Evolutionary conservation across 2,113 vertebrate genomes (phyloP), one percentile per base, ranked within the genome.

Genomic region (Corythaixoides concolor): DNA sequence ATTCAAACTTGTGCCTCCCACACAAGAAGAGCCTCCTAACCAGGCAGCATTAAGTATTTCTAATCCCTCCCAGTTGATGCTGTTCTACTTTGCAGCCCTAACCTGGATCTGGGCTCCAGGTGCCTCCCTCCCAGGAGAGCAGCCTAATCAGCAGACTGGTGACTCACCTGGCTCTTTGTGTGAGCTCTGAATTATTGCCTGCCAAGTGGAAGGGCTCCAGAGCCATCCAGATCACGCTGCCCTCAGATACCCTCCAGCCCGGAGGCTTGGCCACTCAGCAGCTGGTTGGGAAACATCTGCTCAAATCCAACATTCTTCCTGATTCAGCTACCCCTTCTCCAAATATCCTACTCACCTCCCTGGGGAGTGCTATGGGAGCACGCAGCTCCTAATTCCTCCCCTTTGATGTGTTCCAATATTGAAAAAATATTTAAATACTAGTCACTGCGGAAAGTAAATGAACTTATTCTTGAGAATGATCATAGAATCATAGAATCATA

Each of bases 71-170:
- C 66, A 58, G 56, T 27, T 77, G 91, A 79, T 80, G 63, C 74
- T 63, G 59, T 63, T 95, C 55, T 67, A 89, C 74, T 70, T 72
- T 13, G 12, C 49, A 93, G 85, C 45, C 63, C 47, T 58, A 83
- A 69, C 84, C 55, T 47, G 85, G 81, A 23, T 92, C 77, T 89
- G 69, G 74, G 89, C 91, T 91, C 89, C 95, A 96, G 95, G 92
- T 96, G 92, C 78, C 67, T 96, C 88, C 67, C 92, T 95, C 88
- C 70, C 88, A 96, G 91, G 45, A 95, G 87, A 91, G 95, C 66
- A 96, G 96, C 95, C 96, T 96, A 91, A 96, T 96, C 96, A 97
- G 88, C 91, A 97, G 88, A 83, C 95, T 91, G 12, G 88, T 97
- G 95, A 97, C 89, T 97, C 96, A 96, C n/a, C 55, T 70, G 75